Evolutionary conservation across 2,113 vertebrate genomes (phyloP).

Genomic region (Salvelinus fontinalis): DNA sequence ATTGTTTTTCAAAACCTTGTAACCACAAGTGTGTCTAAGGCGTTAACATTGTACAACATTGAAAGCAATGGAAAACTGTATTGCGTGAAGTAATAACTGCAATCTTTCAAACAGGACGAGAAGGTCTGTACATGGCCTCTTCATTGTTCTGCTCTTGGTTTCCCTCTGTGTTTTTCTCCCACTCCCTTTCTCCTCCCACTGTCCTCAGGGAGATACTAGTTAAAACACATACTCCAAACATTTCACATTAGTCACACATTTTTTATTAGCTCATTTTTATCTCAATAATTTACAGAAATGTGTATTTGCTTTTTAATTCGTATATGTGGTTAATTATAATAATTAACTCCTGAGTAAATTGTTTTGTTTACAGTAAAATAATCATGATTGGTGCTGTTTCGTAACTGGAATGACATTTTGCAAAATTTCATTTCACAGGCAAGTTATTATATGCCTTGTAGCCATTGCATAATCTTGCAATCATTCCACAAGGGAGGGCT

Average conservation of each 20-base stretch:
- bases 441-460: background rate
- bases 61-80: too few species aligned
- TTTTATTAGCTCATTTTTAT: background rate
- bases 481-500: background rate
- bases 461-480: background rate
- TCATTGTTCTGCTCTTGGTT: conserved; percentile 13
- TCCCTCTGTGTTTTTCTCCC: background rate
- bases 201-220: too few species aligned
- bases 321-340: background rate
- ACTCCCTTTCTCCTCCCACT: background rate
- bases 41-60: too few species aligned
- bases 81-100: too few species aligned
- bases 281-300: background rate
- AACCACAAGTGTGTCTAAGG: too few species aligned
- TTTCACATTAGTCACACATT: too few species aligned
- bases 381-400: background rate
- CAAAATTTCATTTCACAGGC: background rate
- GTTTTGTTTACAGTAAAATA: too few species aligned
- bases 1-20: too few species aligned
- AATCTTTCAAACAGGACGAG: too few species aligned
- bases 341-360: background rate
- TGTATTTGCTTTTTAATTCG: background rate
- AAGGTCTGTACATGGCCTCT: conserved; percentile 14
- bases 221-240: too few species aligned
- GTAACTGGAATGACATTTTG: background rate